Evolutionary conservation across 2,797 vertebrate species (phyloP), one percentile per base, ranked within the genome.

Genomic region (Masticophis lateralis): DNA sequence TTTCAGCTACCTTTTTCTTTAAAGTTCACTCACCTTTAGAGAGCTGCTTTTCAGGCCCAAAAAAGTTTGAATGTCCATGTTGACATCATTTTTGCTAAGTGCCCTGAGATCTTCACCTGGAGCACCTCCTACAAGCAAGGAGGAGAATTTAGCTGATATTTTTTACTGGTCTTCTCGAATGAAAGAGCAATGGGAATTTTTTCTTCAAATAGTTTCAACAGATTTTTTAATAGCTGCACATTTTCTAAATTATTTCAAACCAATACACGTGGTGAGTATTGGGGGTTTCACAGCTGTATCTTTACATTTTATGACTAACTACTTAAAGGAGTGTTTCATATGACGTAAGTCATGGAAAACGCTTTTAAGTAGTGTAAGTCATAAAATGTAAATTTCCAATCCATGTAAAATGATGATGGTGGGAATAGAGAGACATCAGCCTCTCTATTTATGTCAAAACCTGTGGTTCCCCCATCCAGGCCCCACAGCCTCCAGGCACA

Each of bases 11-110:
- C n/a, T 66, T 51, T 37, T 12, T 32, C 2, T 56, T 79, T 28
- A n/a, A 18, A 43, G 51, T 51, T 8, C 0, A 86, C 95, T 53
- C 94, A 98, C 98, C 97, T 96, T 28, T 90, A 98, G 13, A 0
- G 95, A 57, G 0, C 96, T 95, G 6, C 2, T 93, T 2, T 3
- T 95, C 37, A 98, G 57, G 2, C 2, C 86, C 43, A 14, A 79
- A 25, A 98, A 96, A 0, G 97, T 97, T 37, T 11, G 56, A 0
- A 96, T 0, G 2, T 97, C 94, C 97, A 98, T 96, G 94, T 91
- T 97, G 66, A 97, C 32, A 0, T 95, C 51, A 2, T 47, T 66
- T 83, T 2, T 89, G 74, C 95, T 95, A 4, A 98, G 96, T 0
- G 63, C 88, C 74, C 27, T 92, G 37, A 98, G 94, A 89, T 97